Conservation (phyloP, 64 coral and sea anemone genomes). For the Montipora sp. region DNA sequence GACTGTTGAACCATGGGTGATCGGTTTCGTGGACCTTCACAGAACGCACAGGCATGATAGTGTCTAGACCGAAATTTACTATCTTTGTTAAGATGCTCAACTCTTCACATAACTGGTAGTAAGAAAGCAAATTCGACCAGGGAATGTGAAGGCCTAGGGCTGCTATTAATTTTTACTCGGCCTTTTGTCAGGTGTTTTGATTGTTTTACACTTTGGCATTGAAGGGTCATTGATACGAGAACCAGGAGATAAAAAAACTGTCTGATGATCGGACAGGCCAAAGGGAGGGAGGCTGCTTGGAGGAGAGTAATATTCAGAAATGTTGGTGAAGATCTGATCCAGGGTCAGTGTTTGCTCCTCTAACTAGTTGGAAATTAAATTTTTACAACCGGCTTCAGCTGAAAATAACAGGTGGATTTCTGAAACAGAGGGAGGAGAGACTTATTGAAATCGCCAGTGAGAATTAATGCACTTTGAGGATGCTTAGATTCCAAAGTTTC, state of each 20-base stretch:
- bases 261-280: neutral
- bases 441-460: no score
- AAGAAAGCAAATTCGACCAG: neutral
- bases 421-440: no score
- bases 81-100: neutral
- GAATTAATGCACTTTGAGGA: no score
- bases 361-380: neutral
- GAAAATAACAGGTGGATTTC: no score
- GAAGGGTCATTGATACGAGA: no score
- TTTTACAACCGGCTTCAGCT: neutral
- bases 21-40: neutral
- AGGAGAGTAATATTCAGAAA: neutral
- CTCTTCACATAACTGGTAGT: neutral
- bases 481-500: no score
- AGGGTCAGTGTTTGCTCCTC: neutral
- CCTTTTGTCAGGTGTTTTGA: neutral
- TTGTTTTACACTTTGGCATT: neutral
- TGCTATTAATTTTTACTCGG: neutral
- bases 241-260: neutral
- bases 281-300: neutral
- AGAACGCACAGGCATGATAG: neutral
- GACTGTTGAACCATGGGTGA: neutral
- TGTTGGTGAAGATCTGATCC: constrained; percentile 15
- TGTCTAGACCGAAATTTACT: neutral
- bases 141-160: neutral